phyloP scores from a whole-genome alignment of 2,888 invertebrate species.

The Stenichneumon culpator region DNA sequence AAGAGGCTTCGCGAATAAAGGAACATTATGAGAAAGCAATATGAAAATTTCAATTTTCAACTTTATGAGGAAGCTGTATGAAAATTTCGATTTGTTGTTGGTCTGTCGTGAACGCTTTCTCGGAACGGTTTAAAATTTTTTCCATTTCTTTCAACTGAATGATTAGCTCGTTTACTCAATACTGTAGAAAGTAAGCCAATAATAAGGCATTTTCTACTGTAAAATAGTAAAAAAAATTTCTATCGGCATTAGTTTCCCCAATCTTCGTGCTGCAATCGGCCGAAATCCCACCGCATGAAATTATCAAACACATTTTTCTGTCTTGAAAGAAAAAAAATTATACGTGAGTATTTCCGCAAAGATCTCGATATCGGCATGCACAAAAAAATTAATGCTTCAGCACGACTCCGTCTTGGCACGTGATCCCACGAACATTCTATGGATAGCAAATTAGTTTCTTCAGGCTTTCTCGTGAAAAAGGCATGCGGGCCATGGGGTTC shows the following conservation, averaged over 20 bases:
- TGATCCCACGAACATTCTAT: constrained; percentile 43
- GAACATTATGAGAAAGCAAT: too few species aligned
- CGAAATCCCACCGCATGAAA: neutral
- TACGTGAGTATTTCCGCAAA: neutral
- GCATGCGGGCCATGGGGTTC: neutral
- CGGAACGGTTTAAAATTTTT: neutral
- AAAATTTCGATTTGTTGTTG: too few species aligned
- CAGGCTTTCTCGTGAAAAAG: constrained; percentile 28
- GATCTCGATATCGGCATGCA: constrained; percentile 22
- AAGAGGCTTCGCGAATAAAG: too few species aligned
- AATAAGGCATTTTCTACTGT: neutral
- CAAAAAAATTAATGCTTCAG: constrained; percentile 70
- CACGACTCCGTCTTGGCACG: constrained; percentile 71
- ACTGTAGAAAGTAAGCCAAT: neutral
- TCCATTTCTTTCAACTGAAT: neutral
- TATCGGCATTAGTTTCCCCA: constrained; percentile 10
- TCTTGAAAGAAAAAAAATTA: constrained; percentile 29
- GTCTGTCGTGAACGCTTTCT: neutral
- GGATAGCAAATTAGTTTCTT: constrained; percentile 63
- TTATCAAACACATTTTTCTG: constrained; percentile 39
- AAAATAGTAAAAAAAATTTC: neutral
- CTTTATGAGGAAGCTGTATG: too few species aligned
- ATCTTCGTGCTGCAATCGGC: neutral
- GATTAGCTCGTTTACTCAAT: neutral
- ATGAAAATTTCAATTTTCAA: too few species aligned